A percentile compares a stretch with the other conserved stretches of the same genome.
Evolutionary conservation across 2,113 vertebrate species (phyloP).

Genomic region (Heptranchias perlo): DNA sequence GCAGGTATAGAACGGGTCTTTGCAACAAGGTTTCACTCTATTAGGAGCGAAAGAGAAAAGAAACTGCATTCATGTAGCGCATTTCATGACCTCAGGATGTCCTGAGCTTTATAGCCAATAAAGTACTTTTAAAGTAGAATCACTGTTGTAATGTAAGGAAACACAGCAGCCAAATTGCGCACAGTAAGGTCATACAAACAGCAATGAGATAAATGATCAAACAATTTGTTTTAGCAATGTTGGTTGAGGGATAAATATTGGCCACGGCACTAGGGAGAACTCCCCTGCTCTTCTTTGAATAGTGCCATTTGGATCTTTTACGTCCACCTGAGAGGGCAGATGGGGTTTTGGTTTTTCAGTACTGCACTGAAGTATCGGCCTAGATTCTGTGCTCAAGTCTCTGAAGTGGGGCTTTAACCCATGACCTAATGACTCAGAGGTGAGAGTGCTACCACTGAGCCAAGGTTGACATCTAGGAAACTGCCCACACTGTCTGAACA

Average conservation of each 20-base stretch:
- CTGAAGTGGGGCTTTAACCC: background rate
- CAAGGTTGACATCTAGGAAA: background rate
- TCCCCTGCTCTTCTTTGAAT: too few relatives aligned
- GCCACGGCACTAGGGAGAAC: too few relatives aligned
- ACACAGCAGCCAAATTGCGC: background rate
- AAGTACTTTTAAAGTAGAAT: background rate
- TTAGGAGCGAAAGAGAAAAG: too few relatives aligned
- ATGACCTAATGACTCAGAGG: background rate
- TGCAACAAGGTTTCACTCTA: background rate
- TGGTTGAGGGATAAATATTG: too few relatives aligned
- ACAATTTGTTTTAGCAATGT: too few relatives aligned
- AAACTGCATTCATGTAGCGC: background rate
- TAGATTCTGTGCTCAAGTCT: background rate
- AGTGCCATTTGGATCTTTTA: too few relatives aligned
- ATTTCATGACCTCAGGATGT: background rate
- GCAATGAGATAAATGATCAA: too few relatives aligned
- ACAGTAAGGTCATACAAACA: background rate
- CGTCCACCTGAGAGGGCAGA: too few relatives aligned
- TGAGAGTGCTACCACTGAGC: background rate
- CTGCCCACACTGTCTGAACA: background rate
- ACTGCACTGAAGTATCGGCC: too few relatives aligned
- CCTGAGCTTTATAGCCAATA: background rate
- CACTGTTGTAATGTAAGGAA: background rate
- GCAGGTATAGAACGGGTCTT: background rate
- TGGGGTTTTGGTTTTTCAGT: too few relatives aligned